Base-by-base conservation (phyloP, 1,140 invertebrate species). In the Lamellibrachia luymesi region DNA sequence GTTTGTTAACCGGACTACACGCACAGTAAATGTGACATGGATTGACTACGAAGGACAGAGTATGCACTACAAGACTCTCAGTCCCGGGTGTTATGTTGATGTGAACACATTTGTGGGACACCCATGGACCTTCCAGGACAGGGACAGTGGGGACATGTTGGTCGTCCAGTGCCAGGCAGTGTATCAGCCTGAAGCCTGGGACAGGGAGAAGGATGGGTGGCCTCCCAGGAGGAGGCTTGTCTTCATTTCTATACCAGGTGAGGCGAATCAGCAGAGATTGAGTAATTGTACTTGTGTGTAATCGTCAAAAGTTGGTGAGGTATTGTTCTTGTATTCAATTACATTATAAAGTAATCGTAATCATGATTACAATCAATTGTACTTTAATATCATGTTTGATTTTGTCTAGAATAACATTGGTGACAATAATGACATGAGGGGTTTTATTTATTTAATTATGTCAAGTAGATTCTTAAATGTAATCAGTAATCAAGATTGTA, bases 91-190 rank as follows among this genome's bases (percentile, higher is more conserved):
- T 6, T 97, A 95, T 94, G 96, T 97, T 91, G 97, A 98, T 94
- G 97, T 97, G 4, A 97, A 97, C 94, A 98, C 98, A 0, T 98
- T 97, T 95, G 97, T 97, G 38, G 97, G 97, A 2, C 98, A 98
- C 96, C 97, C 97, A 8, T 98, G 98, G 98, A 97, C 98, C 51
- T 98, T 98, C 94, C 95, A 97, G 52, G 97, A 98, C 95, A 94
- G 96, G 56, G 95, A 97, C 50, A 97, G 97, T 0, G 97, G 97
- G 90, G 97, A 98, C 93, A 97, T 96, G 95, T 93, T 96, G 49
- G 95, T 96, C 1, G 92, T 64, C 22, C 92, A 92, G 52, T 51
- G 22, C 51, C 49, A 56, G 51, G 52, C 50, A 10, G 92, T 92
- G 6, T 92, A 92, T 27, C 49, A 50, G 27, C 92, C 92, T 51